Conservation (phyloP, 2,797 vertebrate species). For the Sardinella longiceps region DNA sequence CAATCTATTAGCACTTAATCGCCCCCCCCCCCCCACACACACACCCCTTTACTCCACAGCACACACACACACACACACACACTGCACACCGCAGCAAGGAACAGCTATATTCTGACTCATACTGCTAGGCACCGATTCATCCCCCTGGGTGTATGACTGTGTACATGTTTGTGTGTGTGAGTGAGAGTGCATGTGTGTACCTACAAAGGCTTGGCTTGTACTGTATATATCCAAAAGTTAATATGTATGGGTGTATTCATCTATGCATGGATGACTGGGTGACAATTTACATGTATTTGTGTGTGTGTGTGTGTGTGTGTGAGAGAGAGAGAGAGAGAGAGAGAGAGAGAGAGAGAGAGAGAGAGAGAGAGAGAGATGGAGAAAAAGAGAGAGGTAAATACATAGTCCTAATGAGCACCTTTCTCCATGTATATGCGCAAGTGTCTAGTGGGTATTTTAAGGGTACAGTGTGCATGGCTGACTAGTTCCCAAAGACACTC, state of each 20-base stretch:
- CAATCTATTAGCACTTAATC: slow-evolving; percentile 60
- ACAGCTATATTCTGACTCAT: slow-evolving; percentile 46
- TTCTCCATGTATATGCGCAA: slow-evolving; percentile 2
- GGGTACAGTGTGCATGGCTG: slow-evolving; percentile 15
- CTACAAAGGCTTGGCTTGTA: not conserved
- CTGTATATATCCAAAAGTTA: too few species aligned
- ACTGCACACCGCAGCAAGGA: slow-evolving; percentile 3
- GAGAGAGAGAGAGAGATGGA: slow-evolving; percentile 13
- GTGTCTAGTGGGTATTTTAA: slow-evolving; percentile 21
- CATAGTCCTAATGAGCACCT: not conserved
- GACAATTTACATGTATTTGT: too few species aligned
- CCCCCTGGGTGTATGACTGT: slow-evolving; percentile 26
- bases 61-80: slow-evolving; percentile 12
- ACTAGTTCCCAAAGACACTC: slow-evolving; percentile 10
- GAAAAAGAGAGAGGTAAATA: slow-evolving; percentile 12
- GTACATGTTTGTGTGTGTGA: slow-evolving; percentile 24
- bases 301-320: slow-evolving; percentile 7
- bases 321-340: not conserved
- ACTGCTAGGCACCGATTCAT: not conserved
- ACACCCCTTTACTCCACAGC: not conserved
- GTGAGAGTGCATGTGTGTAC: slow-evolving; percentile 23
- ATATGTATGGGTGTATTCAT: not conserved
- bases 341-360: slow-evolving; percentile 14
- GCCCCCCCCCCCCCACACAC: not conserved
- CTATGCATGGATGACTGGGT: too few species aligned